These are phyloP conservation scores for Aspiorhynchus laticeps DNA, from an alignment of 2,113 vertebrate genomes.

Conservation along the genomic window DNA sequence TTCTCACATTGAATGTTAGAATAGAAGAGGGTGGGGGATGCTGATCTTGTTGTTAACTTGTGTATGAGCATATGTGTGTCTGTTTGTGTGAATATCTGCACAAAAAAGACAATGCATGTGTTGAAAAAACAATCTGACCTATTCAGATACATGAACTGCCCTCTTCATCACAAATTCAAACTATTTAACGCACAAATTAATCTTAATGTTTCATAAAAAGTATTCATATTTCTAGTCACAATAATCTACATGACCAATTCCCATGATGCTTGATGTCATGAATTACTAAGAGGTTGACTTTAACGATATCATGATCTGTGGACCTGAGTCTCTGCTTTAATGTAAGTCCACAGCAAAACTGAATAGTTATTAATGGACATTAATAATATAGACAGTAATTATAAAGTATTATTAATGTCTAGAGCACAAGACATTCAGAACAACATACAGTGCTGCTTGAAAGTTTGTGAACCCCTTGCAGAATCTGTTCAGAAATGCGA, in stretches of 20 bases:
- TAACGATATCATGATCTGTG: neutral
- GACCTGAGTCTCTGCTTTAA: neutral
- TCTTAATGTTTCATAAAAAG: neutral
- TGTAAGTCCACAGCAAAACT: neutral
- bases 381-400: neutral
- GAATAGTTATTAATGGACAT: neutral
- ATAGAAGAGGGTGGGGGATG: conserved; percentile 14
- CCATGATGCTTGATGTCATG: neutral
- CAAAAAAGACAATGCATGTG: neutral
- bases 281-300: neutral
- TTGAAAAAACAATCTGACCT: neutral
- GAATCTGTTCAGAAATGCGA: too few species aligned
- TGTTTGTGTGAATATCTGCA: neutral
- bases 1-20: conserved; percentile 55
- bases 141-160: neutral
- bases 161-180: neutral
- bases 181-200: neutral
- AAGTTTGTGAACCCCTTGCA: too few species aligned
- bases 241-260: too few species aligned
- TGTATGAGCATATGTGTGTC: neutral
- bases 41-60: conserved; percentile 10
- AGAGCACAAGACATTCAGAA: too few species aligned
- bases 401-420: neutral
- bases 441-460: too few species aligned
- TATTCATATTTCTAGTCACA: neutral